Conservation (phyloP, 2,113 vertebrate species). For the Columbina picui region DNA sequence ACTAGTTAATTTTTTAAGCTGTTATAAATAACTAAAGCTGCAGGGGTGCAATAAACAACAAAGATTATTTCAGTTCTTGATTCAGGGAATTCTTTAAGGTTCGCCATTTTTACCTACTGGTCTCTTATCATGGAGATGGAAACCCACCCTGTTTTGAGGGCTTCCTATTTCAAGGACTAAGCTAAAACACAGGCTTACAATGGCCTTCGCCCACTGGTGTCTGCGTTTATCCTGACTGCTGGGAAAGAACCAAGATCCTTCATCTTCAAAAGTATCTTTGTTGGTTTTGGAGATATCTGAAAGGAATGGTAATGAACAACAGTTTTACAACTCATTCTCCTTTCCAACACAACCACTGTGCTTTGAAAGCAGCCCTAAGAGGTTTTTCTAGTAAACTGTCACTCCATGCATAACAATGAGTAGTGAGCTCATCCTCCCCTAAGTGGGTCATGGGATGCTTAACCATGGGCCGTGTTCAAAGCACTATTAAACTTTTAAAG, state of each 20-base stretch:
- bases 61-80: background rate
- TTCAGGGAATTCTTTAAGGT: background rate
- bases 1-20: background rate
- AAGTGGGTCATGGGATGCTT: background rate
- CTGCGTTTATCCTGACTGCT: background rate
- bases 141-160: background rate
- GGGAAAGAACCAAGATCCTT: background rate
- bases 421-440: conserved; percentile 3
- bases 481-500: conserved; percentile 35
- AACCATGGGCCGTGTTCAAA: background rate
- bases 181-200: background rate
- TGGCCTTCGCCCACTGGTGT: background rate
- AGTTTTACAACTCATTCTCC: background rate
- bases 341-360: background rate
- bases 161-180: background rate
- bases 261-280: conserved; percentile 24
- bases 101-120: background rate
- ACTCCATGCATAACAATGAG: background rate
- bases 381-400: background rate
- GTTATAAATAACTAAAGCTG: background rate
- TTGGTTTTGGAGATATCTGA: background rate
- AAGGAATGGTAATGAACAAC: conserved; percentile 1
- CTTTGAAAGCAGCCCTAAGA: conserved; percentile 39
- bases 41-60: background rate
- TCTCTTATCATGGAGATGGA: background rate